Conservation (phyloP, 2,113 vertebrate species). For the Tupaia tana region DNA sequence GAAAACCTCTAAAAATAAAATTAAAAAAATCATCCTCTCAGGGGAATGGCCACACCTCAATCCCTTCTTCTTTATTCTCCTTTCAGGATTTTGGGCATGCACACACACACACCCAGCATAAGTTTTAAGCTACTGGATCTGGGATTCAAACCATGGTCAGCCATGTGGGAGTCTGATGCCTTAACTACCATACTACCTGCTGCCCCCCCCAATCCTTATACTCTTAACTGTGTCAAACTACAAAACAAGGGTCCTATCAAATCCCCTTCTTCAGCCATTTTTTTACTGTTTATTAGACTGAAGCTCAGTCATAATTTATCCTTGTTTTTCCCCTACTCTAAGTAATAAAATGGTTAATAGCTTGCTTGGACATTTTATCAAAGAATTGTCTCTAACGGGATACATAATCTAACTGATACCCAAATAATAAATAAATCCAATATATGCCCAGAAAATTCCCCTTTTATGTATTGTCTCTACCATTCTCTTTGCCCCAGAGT, state of each 20-base stretch:
- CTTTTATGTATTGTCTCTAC: slow-evolving; percentile 39
- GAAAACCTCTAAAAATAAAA: no score
- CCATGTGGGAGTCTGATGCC: no score
- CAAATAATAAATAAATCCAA: slow-evolving; percentile 12
- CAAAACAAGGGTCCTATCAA: neutral
- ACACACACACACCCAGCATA: no score
- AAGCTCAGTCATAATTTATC: neutral
- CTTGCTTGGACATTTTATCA: neutral
- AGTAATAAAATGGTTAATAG: neutral
- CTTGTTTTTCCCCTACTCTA: slow-evolving; percentile 8
- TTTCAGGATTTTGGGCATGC: no score
- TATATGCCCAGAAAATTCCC: neutral
- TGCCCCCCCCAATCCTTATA: neutral
- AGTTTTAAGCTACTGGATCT: no score
- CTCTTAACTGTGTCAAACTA: neutral
- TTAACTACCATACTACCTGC: no score
- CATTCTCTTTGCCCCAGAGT: neutral
- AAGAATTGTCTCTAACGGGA: slow-evolving; percentile 15
- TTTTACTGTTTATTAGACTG: neutral
- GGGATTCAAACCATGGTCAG: no score
- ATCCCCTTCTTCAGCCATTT: neutral
- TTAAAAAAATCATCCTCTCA: no score
- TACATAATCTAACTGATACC: neutral
- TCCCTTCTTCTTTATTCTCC: no score
- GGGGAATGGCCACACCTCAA: no score